These are phyloP conservation scores for Prochilodus magdalenae DNA, from an alignment of 2,113 vertebrate species.

Conservation along the genomic window DNA sequence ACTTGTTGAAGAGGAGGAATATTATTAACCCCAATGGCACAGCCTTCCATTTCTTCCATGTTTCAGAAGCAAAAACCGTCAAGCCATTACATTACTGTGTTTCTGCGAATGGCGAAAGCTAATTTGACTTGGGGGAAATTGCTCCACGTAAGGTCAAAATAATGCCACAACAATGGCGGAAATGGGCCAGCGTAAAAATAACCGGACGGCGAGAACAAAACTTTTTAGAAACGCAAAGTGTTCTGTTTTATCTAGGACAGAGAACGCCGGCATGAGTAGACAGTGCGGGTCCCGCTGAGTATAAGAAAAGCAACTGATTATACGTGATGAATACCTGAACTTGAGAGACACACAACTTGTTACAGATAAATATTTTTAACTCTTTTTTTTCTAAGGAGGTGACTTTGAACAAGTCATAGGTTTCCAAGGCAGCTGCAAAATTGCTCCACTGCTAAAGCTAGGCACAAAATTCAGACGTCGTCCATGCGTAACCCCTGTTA, in stretches of 20 bases:
- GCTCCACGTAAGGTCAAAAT: slow-evolving; percentile 81
- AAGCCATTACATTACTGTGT: slow-evolving; percentile 76
- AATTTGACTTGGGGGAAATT: slow-evolving; percentile 84
- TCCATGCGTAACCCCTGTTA: background rate
- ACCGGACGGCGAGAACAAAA: slow-evolving; percentile 74
- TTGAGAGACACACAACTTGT: slow-evolving; percentile 61
- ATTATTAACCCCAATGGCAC: slow-evolving; percentile 85
- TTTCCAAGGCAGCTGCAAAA: slow-evolving; percentile 51
- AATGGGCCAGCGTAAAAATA: slow-evolving; percentile 85
- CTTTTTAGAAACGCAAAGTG: slow-evolving; percentile 75
- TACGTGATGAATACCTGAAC: slow-evolving; percentile 63
- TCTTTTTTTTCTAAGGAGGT: slow-evolving; percentile 52
- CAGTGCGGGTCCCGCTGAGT: slow-evolving; percentile 64
- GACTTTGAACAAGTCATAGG: slow-evolving; percentile 65
- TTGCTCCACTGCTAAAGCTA: background rate
- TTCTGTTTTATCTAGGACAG: slow-evolving; percentile 79
- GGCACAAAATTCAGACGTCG: background rate
- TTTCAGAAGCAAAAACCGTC: slow-evolving; percentile 74
- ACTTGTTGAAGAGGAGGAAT: slow-evolving; percentile 86
- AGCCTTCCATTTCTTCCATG: slow-evolving; percentile 74
- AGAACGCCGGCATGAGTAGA: slow-evolving; percentile 74
- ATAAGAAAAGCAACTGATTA: slow-evolving; percentile 69
- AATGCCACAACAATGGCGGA: slow-evolving; percentile 83
- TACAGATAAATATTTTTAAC: slow-evolving; percentile 31
- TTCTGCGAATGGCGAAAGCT: slow-evolving; percentile 80